Conservation (phyloP, 1,140 invertebrate species). For the Drosophila subpulchrella region DNA sequence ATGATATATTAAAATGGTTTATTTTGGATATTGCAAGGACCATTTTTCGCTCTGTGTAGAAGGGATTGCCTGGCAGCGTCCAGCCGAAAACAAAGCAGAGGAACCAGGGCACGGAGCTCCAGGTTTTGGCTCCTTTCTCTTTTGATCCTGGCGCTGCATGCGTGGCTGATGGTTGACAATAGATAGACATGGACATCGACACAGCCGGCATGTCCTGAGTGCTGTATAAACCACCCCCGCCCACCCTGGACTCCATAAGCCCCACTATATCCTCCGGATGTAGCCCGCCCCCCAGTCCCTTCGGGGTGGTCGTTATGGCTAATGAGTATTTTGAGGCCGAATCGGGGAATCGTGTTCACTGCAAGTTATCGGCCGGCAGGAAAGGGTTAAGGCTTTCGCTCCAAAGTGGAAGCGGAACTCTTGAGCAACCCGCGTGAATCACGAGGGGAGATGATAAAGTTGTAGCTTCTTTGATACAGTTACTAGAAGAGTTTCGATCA, state of each 20-base stretch:
- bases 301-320: conserved; percentile 68
- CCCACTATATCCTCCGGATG: conserved; percentile 12
- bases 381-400: conserved; percentile 19
- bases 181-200: conserved; percentile 55
- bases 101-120: conserved; percentile 14
- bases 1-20: no score
- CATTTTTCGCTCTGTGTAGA: not conserved
- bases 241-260: not conserved
- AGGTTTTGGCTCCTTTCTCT: conserved; percentile 13
- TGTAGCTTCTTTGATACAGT: not conserved
- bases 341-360: conserved; percentile 20
- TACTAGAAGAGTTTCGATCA: no score
- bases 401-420: conserved; percentile 12
- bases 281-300: not conserved
- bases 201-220: conserved; percentile 51
- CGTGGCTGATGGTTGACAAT: conserved; percentile 52
- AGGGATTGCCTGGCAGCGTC: conserved; percentile 23
- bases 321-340: conserved; percentile 73
- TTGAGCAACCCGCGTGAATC: conserved; percentile 11
- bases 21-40: no score
- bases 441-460: not conserved
- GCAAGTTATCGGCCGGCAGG: conserved; percentile 15
- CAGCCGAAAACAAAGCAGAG: conserved; percentile 37
- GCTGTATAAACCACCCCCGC: not conserved
- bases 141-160: conserved; percentile 60